Evolutionary conservation across 2,888 invertebrate species (phyloP), one percentile per base, ranked within the genome.

Genomic region (Aporophyla nigra): DNA sequence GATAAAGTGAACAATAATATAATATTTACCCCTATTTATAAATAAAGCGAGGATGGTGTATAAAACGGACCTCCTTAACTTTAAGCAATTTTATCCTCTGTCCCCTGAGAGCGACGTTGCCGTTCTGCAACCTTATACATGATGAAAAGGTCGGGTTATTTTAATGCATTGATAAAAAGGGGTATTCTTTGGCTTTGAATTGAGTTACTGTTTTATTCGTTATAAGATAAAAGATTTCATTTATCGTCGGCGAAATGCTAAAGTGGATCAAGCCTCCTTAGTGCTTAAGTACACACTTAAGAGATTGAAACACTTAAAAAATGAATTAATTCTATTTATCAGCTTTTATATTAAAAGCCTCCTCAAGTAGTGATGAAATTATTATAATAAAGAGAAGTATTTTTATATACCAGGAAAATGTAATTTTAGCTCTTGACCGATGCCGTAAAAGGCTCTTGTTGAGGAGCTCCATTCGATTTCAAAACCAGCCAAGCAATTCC

Each of bases 141-240:
- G 81, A 84, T 66, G 75, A 83, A 83, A 84, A 76, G 82, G 84
- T 80, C 61, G 69, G 71, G 61, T 62, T 72, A 70, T 84, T 84
- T 76, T 84, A 83, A 83, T 84, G 76, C 82, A 83, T 84, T 83
- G 84, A 82, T 80, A 84, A 82, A 82, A 80, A 80, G 75, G 78
- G 80, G 80, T 73, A 46, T 80, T 71, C 71, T 80, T 80, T 56
- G 21, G 56, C 51, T 71, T 71, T 56, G 59, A 80, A 76, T 80
- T 68, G 84, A 80, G 84, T 79, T 82, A 74, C 79, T 69, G 27
- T 70, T 78, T 51, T 53, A 51, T 74, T 79, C 51, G 43, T 6
- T 46, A 51, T 61, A 49, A 80, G 71, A 80, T 71, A 84, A 71
- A 80, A 84, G 58, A 51, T 68, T 58, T 65, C 76, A 71, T 65